Percentiles rank a stretch among this genome's conserved stretches.
Evolutionary conservation across 2,797 vertebrate species (phyloP).

Genomic region (Mycteria americana): DNA sequence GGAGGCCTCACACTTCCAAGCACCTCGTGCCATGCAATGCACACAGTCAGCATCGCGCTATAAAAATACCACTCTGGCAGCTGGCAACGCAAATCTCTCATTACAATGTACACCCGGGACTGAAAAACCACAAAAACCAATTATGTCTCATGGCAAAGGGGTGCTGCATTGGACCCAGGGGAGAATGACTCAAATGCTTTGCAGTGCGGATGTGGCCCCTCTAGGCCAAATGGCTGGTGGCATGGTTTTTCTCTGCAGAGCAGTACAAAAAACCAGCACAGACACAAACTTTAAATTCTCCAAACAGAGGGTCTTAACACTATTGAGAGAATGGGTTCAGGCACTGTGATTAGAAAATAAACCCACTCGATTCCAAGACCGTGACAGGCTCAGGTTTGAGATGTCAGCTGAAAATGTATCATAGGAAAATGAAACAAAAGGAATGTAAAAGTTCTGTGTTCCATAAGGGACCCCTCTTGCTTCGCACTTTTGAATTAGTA

Average conservation of each 20-base stretch:
- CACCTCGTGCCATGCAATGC: not conserved
- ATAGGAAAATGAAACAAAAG: not conserved
- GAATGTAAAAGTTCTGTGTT: not conserved
- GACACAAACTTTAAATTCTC: not conserved
- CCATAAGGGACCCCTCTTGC: not conserved
- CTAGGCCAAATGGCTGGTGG: not conserved
- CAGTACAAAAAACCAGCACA: not conserved
- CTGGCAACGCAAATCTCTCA: constrained; percentile 1
- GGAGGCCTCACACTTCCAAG: not conserved
- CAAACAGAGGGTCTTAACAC: not conserved
- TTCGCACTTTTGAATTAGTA: not conserved
- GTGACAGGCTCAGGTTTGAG: not conserved
- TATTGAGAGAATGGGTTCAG: not conserved
- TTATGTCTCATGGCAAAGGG: not conserved
- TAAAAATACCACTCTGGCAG: not conserved
- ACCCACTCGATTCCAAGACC: not conserved
- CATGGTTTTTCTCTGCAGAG: not conserved
- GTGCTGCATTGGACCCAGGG: not conserved
- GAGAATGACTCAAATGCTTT: not conserved
- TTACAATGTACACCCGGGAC: not conserved
- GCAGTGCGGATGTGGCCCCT: rapidly evolving
- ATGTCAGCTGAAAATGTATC: not conserved
- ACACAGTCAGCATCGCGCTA: not conserved
- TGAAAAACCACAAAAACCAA: not conserved
- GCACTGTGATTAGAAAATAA: not conserved